Base-by-base conservation (phyloP, 2,797 vertebrate genomes). In the Dicrostonyx torquatus region DNA sequence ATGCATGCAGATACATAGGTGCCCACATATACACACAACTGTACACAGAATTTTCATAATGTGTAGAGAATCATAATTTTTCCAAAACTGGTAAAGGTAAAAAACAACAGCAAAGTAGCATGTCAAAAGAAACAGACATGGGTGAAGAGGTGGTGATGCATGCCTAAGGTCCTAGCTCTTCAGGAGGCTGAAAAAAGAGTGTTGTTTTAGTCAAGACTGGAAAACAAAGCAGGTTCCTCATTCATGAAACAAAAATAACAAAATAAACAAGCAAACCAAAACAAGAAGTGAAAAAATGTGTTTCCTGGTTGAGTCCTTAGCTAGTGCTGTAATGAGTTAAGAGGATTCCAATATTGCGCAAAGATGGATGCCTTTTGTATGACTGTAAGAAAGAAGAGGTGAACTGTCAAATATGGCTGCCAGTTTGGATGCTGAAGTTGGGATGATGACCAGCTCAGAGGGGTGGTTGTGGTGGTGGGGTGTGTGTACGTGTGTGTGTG, bases 21-120 rank as follows among this genome's bases (percentile, higher is more conserved):
- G 58, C 31, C 6, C 6, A 70, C 26, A 18, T 8, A 48, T 9
- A n/a, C 13, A 48, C 40, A 64, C 29, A 76, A 24, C 24, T 62
- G 20, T 1, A 64, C 13, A 40, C 0, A 20, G 14, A 66, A 76
- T 92, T 92, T 73, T 93, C 68, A 80, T 90, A 87, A 95, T 55
- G 10, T 45, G n/a, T 88, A 31, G 13, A 96, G 95, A 91, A 17
- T 50, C 45, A 66, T 58, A 84, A 73, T 4, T 82, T 91, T 20
- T 29, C 2, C 60, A 22, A 75, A 83, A 50, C 70, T 62, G 12
- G 18, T 6, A 45, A 20, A 53, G 50, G 66, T 58, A 14, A 62
- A 68, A 76, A 50, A 50, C 0, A 60, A 37, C 10, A 72, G 55
- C 82, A 78, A 93, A 70, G 20, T 77, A 75, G 22, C 10, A 20